These are phyloP conservation scores for Drosophila stalkeri DNA, from an alignment of 2,888 invertebrate species.

Conservation along the genomic window DNA sequence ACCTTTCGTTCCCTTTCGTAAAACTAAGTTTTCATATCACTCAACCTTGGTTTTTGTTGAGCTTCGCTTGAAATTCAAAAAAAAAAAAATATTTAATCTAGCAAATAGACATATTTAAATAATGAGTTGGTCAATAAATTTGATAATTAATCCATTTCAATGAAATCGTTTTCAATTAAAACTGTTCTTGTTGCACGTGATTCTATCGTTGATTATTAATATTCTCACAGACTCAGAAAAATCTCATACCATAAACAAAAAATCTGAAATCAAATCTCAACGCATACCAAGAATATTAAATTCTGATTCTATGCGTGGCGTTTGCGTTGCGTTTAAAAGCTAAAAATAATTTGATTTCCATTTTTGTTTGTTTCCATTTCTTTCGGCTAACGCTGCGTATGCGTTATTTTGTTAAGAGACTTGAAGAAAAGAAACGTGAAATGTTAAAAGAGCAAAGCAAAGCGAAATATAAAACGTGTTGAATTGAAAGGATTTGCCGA, in stretches of 20 bases:
- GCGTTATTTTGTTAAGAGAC: constrained; percentile 52
- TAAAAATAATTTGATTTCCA: constrained; percentile 16
- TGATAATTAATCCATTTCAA: background rate
- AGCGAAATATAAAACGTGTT: constrained; percentile 59
- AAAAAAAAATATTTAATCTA: background rate
- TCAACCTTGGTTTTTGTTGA: too few relatives aligned
- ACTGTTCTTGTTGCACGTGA: background rate
- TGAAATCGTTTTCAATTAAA: background rate
- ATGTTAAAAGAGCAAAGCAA: constrained; percentile 32
- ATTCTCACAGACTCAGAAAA: background rate
- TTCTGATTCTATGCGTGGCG: constrained; percentile 7
- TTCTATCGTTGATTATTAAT: background rate
- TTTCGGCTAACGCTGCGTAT: constrained; percentile 51
- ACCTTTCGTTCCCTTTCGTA: too few relatives aligned
- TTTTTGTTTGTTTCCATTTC: background rate
- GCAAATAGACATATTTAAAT: background rate
- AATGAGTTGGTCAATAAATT: too few relatives aligned
- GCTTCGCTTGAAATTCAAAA: too few relatives aligned
- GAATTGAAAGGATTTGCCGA: constrained; percentile 56
- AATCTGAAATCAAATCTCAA: constrained; percentile 29
- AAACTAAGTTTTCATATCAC: too few relatives aligned
- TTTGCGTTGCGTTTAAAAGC: background rate
- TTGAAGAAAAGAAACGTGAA: constrained; percentile 16
- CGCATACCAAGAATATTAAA: constrained; percentile 7
- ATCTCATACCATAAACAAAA: background rate